These are phyloP conservation scores for Drosophila melanogaster DNA, from an alignment of 1,140 invertebrate species.

Conservation along the genomic window DNA sequence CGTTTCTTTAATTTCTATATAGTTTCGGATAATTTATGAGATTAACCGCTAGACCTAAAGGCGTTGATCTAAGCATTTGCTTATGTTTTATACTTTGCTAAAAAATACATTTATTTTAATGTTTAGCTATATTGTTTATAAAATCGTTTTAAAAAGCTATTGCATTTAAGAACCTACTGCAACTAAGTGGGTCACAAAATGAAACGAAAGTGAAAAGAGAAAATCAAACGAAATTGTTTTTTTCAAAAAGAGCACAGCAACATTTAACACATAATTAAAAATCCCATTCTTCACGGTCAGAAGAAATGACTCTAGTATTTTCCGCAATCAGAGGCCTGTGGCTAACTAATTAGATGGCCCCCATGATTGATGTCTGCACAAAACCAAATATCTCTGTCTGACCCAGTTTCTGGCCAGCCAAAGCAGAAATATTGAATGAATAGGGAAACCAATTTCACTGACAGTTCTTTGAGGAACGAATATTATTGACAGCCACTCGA, in stretches of 20 bases:
- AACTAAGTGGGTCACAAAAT: neutral
- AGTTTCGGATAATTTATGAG: constrained; percentile 36
- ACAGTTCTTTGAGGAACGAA: constrained; percentile 17
- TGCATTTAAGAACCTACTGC: too few relatives aligned
- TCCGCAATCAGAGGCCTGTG: constrained; percentile 30
- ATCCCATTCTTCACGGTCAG: constrained; percentile 21
- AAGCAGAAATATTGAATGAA: constrained; percentile 66
- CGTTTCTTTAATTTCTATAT: constrained; percentile 1
- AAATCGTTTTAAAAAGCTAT: too few relatives aligned
- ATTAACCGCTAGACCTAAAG: constrained; percentile 22
- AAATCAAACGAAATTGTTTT: constrained; percentile 7
- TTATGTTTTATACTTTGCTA: neutral
- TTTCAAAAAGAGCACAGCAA: constrained; percentile 8
- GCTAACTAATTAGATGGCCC: constrained; percentile 66
- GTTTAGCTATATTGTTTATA: neutral
- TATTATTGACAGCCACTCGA: constrained; percentile 76
- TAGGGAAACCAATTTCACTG: constrained; percentile 29
- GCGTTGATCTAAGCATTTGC: neutral
- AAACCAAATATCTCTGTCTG: constrained; percentile 37
- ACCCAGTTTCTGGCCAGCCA: constrained; percentile 66
- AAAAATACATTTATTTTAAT: too few relatives aligned
- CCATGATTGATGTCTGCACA: constrained; percentile 65
- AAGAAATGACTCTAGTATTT: constrained; percentile 35
- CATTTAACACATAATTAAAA: constrained; percentile 65
- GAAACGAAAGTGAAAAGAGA: constrained; percentile 10